Evolutionary conservation across 2,888 invertebrate genomes (phyloP).

Genomic region (Drosophila emarginata): DNA sequence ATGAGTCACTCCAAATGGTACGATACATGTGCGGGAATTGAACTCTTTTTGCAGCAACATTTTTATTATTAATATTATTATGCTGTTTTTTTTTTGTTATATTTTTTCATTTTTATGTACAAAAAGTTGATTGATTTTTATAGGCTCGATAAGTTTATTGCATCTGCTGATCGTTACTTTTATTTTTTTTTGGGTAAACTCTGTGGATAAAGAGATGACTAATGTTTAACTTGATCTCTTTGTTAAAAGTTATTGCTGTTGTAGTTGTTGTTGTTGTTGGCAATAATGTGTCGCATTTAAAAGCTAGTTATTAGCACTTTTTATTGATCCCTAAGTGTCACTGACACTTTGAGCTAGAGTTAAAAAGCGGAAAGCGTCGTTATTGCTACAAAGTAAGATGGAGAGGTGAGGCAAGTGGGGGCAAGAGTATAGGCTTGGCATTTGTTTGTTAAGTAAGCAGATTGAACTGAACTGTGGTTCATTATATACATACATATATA

Average conservation of each 20-base stretch:
- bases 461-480: neutral
- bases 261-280: slow-evolving; percentile 28
- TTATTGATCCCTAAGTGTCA: slow-evolving; percentile 43
- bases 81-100: slow-evolving; percentile 20
- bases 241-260: slow-evolving; percentile 41
- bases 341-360: slow-evolving; percentile 39
- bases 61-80: slow-evolving; percentile 44
- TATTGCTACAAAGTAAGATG: too few relatives aligned
- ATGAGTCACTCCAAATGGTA: slow-evolving; percentile 51
- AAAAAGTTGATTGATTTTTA: slow-evolving; percentile 72
- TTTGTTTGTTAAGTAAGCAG: neutral
- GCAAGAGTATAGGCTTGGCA: neutral
- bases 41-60: slow-evolving; percentile 61
- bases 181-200: too few relatives aligned
- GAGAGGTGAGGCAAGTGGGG: neutral
- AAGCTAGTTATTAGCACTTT: slow-evolving; percentile 55
- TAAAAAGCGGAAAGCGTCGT: neutral
- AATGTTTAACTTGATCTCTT: slow-evolving; percentile 63
- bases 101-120: slow-evolving; percentile 25
- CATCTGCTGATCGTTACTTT: slow-evolving; percentile 23
- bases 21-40: slow-evolving; percentile 60
- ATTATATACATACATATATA: too few relatives aligned
- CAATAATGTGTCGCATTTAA: slow-evolving; percentile 38
- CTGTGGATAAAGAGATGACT: slow-evolving; percentile 58
- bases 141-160: slow-evolving; percentile 71